Evolutionary conservation across 1,140 invertebrate species (phyloP).

Genomic region (Monomorium pharaonis): DNA sequence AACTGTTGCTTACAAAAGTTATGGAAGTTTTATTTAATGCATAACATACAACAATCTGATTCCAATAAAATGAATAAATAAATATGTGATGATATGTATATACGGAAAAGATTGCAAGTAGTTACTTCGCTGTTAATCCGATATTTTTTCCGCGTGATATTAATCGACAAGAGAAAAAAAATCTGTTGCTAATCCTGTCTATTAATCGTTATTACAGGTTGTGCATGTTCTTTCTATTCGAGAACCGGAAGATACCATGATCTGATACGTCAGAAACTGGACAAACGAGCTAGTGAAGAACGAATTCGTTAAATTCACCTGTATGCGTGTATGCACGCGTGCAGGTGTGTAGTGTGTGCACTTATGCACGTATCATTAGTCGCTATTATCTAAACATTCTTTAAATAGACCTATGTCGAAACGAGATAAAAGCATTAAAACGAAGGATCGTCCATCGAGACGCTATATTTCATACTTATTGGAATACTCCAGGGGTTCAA

Average conservation of each 20-base stretch:
- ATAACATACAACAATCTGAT: neutral
- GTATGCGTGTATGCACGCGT: neutral
- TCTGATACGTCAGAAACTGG: conserved; percentile 4
- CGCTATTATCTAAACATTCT: conserved; percentile 23
- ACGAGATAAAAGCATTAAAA: neutral
- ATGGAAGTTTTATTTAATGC: neutral
- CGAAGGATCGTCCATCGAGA: neutral
- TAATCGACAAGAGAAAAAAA: conserved; percentile 7
- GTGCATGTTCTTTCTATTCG: neutral
- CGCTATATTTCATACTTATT: neutral
- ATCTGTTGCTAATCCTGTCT: conserved; percentile 13
- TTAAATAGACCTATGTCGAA: conserved; percentile 9
- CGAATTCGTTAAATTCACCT: conserved; percentile 34
- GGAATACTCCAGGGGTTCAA: neutral
- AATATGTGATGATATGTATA: neutral
- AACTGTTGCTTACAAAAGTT: neutral
- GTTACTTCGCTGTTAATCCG: neutral
- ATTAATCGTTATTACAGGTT: conserved; percentile 33
- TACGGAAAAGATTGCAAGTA: neutral
- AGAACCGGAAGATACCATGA: conserved; percentile 22
- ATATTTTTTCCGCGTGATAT: neutral
- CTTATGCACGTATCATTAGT: neutral
- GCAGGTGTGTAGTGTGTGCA: conserved; percentile 5
- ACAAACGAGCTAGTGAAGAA: conserved; percentile 22
- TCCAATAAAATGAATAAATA: neutral